Base-by-base conservation (phyloP, 2,113 vertebrate species). In the Myotis davidii region DNA sequence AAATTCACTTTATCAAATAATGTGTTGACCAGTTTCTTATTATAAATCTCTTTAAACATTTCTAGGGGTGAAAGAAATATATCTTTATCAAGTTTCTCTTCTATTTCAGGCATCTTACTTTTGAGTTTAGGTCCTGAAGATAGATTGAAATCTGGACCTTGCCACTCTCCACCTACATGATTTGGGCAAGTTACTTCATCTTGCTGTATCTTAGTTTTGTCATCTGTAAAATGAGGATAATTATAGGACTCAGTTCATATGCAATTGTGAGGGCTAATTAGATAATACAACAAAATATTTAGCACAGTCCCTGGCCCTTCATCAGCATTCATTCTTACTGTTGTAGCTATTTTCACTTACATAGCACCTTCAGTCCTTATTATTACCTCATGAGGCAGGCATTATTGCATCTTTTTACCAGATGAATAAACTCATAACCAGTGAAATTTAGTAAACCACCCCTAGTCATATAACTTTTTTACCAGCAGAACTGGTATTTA, bases 1-100 rank as follows among this genome's bases (percentile, higher is more conserved):
- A 94, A 95, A 85, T 83, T 94, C 42, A 86, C 32, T 72, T 69
- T 56, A 77, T 86, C 67, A 94, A 94, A 79, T 29, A 88, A 92
- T 29, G 65, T 67, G 69, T 85, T 85, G 73, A 83, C 17, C 39
- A 81, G 23, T 85, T 92, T 95, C 48, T 94, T 85, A 87, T 45
- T 88, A 54, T 52, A 88, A 91, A 85, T 83, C 21, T 93, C 82
- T 94, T 89, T 70, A 83, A 74, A 56, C 8, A 34, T 92, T 67
- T 91, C 77, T 72, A 70, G 52, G 42, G 0, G 5, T 95, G 39
- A 81, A 92, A 73, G 32, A 91, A 85, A 70, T 64, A 37, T 13
- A 39, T 42, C 29, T 87, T 81, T 69, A 64, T n/a, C 0, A 25
- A n/a, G 32, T 82, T 90, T 81, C n/a, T 88, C 34, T 82, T 81